These are phyloP conservation scores for Alitta virens DNA, from an alignment of 2,888 invertebrate species.

Conservation along the genomic window DNA sequence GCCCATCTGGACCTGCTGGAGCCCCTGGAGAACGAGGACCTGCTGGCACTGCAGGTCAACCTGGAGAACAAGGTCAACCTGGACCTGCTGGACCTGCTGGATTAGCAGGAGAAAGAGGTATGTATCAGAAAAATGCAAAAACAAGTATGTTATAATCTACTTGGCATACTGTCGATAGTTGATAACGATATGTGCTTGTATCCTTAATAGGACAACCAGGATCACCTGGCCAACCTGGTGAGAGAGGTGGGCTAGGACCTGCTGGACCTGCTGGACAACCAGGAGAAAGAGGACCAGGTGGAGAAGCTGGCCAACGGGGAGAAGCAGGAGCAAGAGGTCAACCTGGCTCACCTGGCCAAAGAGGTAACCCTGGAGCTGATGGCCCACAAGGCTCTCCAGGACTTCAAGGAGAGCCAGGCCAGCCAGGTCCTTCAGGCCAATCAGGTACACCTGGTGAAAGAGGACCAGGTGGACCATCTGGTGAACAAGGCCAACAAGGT, in stretches of 20 bases:
- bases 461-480: constrained; percentile 22
- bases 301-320: constrained; percentile 20
- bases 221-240: constrained; percentile 9
- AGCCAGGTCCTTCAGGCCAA: constrained; percentile 19
- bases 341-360: constrained; percentile 16
- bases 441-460: constrained; percentile 15
- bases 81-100: constrained; percentile 33
- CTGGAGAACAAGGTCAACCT: constrained; percentile 32
- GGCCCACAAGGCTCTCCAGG: constrained; percentile 17
- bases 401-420: constrained; percentile 2
- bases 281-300: constrained; percentile 17
- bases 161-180: too few species aligned
- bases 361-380: constrained; percentile 16
- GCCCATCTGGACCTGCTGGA: constrained; percentile 34
- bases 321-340: constrained; percentile 21
- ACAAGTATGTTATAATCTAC: too few species aligned
- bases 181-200: too few species aligned
- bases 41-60: constrained; percentile 31
- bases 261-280: constrained; percentile 5
- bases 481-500: constrained; percentile 15
- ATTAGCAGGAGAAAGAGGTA: constrained; percentile 7
- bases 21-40: constrained; percentile 2
- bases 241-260: constrained; percentile 9
- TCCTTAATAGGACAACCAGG: neutral
- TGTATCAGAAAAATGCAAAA: too few species aligned